Conservation (phyloP, 2,797 vertebrate species). For the Sebastes trivittatus region DNA sequence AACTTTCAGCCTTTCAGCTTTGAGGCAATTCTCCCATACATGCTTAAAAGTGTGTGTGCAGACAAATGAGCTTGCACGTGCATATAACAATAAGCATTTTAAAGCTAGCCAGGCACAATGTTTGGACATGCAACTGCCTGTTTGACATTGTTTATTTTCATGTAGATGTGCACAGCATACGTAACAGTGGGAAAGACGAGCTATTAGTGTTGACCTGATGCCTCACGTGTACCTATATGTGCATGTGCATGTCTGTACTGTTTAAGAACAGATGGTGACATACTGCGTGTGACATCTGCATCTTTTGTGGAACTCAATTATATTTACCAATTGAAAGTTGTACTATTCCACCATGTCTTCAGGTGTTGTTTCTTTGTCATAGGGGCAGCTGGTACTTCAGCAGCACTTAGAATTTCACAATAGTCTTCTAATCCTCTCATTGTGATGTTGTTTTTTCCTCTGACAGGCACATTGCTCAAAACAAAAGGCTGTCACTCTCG, state of each 20-base stretch:
- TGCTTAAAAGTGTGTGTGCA: background rate
- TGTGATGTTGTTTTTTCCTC: constrained; percentile 52
- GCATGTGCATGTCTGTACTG: no score
- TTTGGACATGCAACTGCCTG: background rate
- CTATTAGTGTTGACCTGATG: background rate
- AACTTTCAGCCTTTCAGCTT: no score
- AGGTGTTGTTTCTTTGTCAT: constrained; percentile 13
- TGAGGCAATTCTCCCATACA: no score
- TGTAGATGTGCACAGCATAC: background rate
- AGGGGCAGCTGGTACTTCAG: constrained; percentile 30
- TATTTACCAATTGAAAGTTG: background rate
- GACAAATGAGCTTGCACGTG: background rate
- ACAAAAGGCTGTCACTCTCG: constrained; percentile 43
- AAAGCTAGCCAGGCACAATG: no score
- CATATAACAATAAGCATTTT: background rate
- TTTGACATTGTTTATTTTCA: background rate
- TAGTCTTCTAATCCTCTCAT: constrained; percentile 62
- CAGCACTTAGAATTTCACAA: constrained; percentile 63
- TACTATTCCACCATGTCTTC: background rate
- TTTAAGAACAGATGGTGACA: background rate
- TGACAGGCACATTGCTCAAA: constrained; percentile 15
- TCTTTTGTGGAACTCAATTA: background rate
- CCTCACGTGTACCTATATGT: background rate
- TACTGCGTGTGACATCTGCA: background rate
- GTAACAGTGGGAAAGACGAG: no score